These are phyloP conservation scores for Phalacrocorax brasilianus DNA, from an alignment of 2,113 vertebrate genomes.

Conservation along the genomic window DNA sequence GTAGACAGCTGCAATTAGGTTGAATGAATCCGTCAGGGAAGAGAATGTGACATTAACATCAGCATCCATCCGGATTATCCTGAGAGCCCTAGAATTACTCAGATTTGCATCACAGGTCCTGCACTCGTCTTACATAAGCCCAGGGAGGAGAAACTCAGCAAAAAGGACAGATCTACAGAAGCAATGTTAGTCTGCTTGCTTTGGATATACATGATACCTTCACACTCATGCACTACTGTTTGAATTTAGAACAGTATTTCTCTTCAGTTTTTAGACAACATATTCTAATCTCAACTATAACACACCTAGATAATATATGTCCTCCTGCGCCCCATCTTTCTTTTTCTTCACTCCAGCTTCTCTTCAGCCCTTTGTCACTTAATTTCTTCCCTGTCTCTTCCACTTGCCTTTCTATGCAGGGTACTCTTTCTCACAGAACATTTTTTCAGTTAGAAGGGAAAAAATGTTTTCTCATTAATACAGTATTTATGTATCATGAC, in stretches of 20 bases:
- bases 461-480: background rate
- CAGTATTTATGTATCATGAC: background rate
- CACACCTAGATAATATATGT: background rate
- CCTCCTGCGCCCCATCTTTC: background rate
- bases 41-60: conserved; percentile 12
- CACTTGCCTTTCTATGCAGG: background rate
- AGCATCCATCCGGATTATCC: background rate
- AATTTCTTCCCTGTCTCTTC: background rate
- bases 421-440: background rate
- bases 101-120: background rate
- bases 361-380: background rate
- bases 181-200: background rate
- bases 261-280: background rate
- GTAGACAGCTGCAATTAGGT: conserved; percentile 28
- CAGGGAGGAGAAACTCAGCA: background rate
- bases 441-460: background rate
- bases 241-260: background rate
- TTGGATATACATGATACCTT: background rate
- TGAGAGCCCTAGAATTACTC: background rate
- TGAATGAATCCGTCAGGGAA: background rate
- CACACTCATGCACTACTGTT: background rate
- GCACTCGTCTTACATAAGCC: background rate
- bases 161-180: background rate
- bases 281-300: background rate
- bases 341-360: background rate